Base-by-base conservation (phyloP, 2,113 vertebrate species). In the Hepsetus odoe region DNA sequence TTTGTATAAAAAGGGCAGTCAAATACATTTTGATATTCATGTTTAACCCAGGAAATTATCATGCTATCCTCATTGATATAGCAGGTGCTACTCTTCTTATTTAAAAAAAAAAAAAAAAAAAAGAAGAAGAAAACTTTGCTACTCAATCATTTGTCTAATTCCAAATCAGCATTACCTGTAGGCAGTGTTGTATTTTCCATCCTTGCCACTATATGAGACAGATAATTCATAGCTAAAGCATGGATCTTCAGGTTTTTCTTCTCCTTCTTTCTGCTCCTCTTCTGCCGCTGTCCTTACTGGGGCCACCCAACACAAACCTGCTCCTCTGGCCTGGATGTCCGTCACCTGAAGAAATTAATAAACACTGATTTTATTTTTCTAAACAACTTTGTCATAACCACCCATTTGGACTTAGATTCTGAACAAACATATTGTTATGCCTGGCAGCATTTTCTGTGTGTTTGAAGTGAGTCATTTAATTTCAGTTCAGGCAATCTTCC, bases 101-200 rank as follows among this genome's bases (percentile, higher is more conserved):
- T 38, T 38, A 9, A 38, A 38, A 38, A 9, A 5, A 38, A 38
- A 38, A 38, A 38, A 5, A 38, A 5, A 5, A 38, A 9, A 38
- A 38, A 38, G 9, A 4, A 5, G 35, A 38, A 38, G 35, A 38
- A n/a, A n/a, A n/a, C n/a, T n/a, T n/a, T n/a, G n/a, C n/a, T n/a
- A n/a, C n/a, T n/a, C n/a, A n/a, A n/a, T n/a, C n/a, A n/a, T n/a
- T n/a, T n/a, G n/a, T n/a, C n/a, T n/a, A n/a, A n/a, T n/a, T n/a
- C 62, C 10, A 56, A 1, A 18, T n/a, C 32, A 26, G 10, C 32
- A 94, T 76, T 88, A 97, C 97, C 90, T 82, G 86, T 96, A 95
- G 22, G 91, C 87, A 86, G 90, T 93, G 87, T 87, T 95, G 89
- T 95, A 98, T 82, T 95, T 96, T 42, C 94, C 96, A 79, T 98